Evolutionary conservation across 2,113 vertebrate species (phyloP).

Genomic region (Glaucomys volans): DNA sequence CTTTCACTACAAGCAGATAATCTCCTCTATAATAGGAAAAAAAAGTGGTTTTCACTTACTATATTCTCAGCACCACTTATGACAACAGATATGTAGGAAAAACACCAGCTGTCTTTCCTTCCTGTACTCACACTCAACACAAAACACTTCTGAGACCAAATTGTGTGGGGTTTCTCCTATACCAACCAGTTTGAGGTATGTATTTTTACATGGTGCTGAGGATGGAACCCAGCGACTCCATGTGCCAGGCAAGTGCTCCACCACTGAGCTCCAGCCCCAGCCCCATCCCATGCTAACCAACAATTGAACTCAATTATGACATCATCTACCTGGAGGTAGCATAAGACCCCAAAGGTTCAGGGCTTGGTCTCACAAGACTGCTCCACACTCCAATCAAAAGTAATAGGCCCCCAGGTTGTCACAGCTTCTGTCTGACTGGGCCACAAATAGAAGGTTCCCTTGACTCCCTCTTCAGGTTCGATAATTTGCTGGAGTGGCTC

Average conservation of each 20-base stretch:
- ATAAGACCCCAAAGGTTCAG: neutral
- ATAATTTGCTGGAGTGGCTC: neutral
- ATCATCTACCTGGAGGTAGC: neutral
- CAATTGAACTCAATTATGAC: neutral
- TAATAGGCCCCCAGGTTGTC: neutral
- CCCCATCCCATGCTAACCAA: neutral
- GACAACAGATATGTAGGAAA: neutral
- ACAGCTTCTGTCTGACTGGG: neutral
- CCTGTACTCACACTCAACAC: neutral
- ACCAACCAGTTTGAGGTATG: too few species aligned
- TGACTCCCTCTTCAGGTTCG: neutral
- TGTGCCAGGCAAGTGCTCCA: too few species aligned
- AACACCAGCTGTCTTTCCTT: neutral
- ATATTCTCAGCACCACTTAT: neutral
- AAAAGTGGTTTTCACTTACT: neutral
- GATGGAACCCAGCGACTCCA: too few species aligned
- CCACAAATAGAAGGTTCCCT: neutral
- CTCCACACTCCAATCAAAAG: neutral
- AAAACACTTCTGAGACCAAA: neutral
- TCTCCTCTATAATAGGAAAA: neutral
- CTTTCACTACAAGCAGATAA: neutral
- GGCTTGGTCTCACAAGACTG: neutral
- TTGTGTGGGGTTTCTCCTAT: neutral
- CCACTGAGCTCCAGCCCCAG: too few species aligned
- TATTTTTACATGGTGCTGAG: too few species aligned